A percentile compares a stretch with the other conserved stretches of the same genome.
These are phyloP conservation scores for Thomomys bottae DNA, from an alignment of 2,113 vertebrate species.

Conservation along the genomic window DNA sequence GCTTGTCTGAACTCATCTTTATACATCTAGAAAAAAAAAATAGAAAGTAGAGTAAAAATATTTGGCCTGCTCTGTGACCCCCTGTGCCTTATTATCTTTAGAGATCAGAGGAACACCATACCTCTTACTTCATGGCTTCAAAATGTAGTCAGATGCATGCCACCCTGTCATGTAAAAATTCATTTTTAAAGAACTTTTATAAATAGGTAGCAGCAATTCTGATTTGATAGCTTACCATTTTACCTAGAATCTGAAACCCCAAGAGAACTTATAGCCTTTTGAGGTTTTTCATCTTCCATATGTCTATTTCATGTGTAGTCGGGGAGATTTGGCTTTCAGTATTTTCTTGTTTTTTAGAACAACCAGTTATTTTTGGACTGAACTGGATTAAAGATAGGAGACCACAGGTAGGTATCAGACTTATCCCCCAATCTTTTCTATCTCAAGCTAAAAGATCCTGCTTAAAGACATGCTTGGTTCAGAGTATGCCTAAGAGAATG, in stretches of 20 bases:
- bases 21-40: neutral
- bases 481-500: neutral
- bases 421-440: neutral
- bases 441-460: neutral
- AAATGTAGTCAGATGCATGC: neutral
- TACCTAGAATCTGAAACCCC: neutral
- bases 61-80: neutral
- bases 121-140: neutral
- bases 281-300: neutral
- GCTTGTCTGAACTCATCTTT: neutral
- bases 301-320: neutral
- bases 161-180: neutral
- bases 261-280: slow-evolving; percentile 27
- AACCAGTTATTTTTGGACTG: neutral
- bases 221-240: neutral
- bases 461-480: neutral
- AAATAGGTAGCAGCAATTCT: neutral
- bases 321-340: neutral
- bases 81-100: neutral
- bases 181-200: neutral
- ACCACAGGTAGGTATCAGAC: neutral
- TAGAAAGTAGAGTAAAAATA: neutral
- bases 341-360: slow-evolving; percentile 24
- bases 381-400: neutral
- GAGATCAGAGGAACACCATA: too few species aligned